These are phyloP conservation scores for Microchirus variegatus DNA, from an alignment of 2,797 vertebrate genomes.

Conservation along the genomic window DNA sequence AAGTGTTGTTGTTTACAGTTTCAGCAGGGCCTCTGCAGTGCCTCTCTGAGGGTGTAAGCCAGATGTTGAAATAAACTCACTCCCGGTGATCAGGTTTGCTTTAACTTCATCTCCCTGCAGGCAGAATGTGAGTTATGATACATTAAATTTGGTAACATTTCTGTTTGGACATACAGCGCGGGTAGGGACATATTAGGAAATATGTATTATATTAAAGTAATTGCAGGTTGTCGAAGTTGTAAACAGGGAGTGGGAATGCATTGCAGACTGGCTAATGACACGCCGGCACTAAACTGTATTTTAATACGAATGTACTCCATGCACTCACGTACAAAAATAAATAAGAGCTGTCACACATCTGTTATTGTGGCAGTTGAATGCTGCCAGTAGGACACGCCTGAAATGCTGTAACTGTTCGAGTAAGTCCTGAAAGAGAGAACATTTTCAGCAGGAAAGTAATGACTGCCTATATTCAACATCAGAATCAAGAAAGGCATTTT, in stretches of 20 bases:
- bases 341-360: background rate
- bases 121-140: slow-evolving; percentile 19
- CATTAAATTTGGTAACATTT: slow-evolving; percentile 17
- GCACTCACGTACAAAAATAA: background rate
- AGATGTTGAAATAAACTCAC: slow-evolving; percentile 58
- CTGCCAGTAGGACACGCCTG: background rate
- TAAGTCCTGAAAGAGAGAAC: background rate
- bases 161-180: background rate
- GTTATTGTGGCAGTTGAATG: background rate
- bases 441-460: background rate
- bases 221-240: background rate
- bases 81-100: slow-evolving; percentile 27
- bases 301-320: background rate
- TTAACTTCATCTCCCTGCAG: slow-evolving; percentile 17
- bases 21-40: slow-evolving; percentile 11
- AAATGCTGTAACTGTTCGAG: background rate
- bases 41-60: slow-evolving; percentile 37
- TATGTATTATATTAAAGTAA: slow-evolving; percentile 15
- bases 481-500: slow-evolving; percentile 6
- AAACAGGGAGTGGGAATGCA: too few relatives aligned
- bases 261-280: too few relatives aligned
- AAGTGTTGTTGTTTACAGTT: slow-evolving; percentile 40
- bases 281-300: too few relatives aligned
- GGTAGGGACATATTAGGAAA: slow-evolving; percentile 11
- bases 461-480: slow-evolving; percentile 1